Evolutionary conservation across 2,797 vertebrate species (phyloP).

Genomic region (Pterois miles): DNA sequence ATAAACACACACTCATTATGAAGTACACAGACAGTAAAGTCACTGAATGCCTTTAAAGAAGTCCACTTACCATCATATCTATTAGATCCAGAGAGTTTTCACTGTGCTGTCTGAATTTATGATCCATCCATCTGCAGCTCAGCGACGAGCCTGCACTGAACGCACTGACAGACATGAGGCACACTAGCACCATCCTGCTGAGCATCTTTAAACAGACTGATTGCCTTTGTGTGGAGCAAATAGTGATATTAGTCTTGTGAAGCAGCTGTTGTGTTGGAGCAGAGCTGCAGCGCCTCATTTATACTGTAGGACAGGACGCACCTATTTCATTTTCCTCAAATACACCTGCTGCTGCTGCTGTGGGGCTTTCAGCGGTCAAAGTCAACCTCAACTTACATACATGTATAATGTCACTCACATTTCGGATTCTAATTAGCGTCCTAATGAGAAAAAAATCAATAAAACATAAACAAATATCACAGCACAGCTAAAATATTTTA

Average conservation of each 20-base stretch:
- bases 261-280: background rate
- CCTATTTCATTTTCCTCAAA: conserved; percentile 35
- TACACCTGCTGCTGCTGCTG: background rate
- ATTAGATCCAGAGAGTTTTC: conserved; percentile 42
- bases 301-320: background rate
- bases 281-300: conserved; percentile 13
- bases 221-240: background rate
- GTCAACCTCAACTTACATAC: background rate
- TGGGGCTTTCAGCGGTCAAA: too few relatives aligned
- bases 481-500: too few relatives aligned
- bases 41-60: background rate
- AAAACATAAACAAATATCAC: background rate
- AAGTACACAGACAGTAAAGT: background rate
- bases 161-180: conserved; percentile 25
- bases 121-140: conserved; percentile 68
- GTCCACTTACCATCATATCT: conserved; percentile 53
- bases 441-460: background rate
- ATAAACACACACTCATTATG: background rate
- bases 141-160: conserved; percentile 11
- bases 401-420: background rate
- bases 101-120: conserved; percentile 61
- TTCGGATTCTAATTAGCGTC: background rate
- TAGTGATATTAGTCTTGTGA: background rate
- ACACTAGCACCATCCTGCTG: conserved; percentile 8
- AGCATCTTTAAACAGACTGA: conserved; percentile 31